phyloP scores from a whole-genome alignment of 2,797 vertebrate genomes.

The Novumbra hubbsi region DNA sequence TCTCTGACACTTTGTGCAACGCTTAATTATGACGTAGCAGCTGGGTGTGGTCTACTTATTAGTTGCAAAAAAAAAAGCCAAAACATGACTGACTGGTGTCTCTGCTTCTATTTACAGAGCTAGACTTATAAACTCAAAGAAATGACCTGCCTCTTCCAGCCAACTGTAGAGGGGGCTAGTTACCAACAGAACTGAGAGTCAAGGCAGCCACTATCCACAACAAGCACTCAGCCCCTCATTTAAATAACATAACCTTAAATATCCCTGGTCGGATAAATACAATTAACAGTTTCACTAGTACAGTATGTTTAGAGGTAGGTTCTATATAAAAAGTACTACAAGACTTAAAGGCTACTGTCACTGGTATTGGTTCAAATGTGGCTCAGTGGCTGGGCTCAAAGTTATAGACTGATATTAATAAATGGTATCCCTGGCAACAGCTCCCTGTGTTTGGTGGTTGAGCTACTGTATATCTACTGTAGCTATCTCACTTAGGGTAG shows the following conservation, averaged over 20 bases:
- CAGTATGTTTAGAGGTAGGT: background rate
- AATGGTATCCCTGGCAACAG: slow-evolving; percentile 81
- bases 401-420: slow-evolving; percentile 70
- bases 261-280: background rate
- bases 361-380: background rate
- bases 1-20: no score
- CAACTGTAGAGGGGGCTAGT: slow-evolving; percentile 58
- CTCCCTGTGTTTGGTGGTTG: slow-evolving; percentile 61
- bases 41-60: no score
- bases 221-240: background rate
- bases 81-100: no score
- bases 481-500: slow-evolving; percentile 61
- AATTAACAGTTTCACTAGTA: background rate
- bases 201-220: background rate
- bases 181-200: slow-evolving; percentile 16
- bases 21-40: no score
- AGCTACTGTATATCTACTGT: slow-evolving; percentile 60
- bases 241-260: background rate
- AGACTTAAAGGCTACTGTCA: background rate
- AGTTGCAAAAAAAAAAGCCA: no score
- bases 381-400: background rate
- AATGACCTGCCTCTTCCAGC: background rate
- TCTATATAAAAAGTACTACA: background rate
- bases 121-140: background rate
- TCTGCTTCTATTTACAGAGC: no score